Conservation (phyloP, 1,140 invertebrate species). For the Penaeus indicus region DNA sequence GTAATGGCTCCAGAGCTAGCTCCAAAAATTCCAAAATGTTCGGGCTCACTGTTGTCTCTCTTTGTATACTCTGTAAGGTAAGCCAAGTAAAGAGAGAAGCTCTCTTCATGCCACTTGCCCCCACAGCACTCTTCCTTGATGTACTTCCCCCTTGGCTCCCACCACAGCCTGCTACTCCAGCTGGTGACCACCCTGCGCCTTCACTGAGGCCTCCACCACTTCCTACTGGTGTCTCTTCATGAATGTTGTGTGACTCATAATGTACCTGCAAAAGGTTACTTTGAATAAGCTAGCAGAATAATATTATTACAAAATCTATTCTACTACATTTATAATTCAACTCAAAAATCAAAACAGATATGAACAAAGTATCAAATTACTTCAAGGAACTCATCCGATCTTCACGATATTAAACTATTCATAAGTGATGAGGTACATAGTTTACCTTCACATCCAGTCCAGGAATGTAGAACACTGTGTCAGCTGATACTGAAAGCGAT, state of each 20-base stretch:
- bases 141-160: slow-evolving; percentile 26
- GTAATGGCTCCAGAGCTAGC: slow-evolving; percentile 94
- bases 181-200: slow-evolving; percentile 42
- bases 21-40: slow-evolving; percentile 95
- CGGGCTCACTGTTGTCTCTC: slow-evolving; percentile 95
- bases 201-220: slow-evolving; percentile 49
- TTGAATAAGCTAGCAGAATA: background rate
- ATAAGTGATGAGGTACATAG: slow-evolving; percentile 48
- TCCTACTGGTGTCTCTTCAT: slow-evolving; percentile 74
- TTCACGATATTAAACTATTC: background rate
- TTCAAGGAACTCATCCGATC: background rate
- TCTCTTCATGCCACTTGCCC: slow-evolving; percentile 78
- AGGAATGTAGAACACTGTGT: slow-evolving; percentile 95
- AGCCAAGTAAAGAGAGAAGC: slow-evolving; percentile 96
- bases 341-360: too few species aligned
- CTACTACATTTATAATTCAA: too few species aligned
- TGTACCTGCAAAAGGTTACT: slow-evolving; percentile 75
- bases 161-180: slow-evolving; percentile 8
- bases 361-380: too few species aligned
- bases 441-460: slow-evolving; percentile 91
- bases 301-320: too few species aligned
- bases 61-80: slow-evolving; percentile 94
- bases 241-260: slow-evolving; percentile 86
- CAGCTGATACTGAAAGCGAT: slow-evolving; percentile 79
- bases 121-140: slow-evolving; percentile 36